These are phyloP conservation scores for Chaenocephalus aceratus DNA, from an alignment of 2,113 vertebrate genomes.

Conservation along the genomic window DNA sequence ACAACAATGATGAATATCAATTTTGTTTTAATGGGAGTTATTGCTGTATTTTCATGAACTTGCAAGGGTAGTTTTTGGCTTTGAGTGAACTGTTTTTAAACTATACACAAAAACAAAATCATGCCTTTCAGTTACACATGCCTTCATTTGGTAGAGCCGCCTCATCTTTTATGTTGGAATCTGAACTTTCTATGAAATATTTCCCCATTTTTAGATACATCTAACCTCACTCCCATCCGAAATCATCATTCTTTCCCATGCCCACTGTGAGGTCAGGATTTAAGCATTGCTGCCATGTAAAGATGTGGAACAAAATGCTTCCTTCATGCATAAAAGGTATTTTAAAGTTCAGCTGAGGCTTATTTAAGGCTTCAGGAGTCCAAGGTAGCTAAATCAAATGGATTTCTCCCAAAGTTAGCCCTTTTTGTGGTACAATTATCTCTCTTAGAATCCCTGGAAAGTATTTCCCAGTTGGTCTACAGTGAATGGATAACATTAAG, in stretches of 20 bases:
- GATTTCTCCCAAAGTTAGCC: background rate
- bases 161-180: background rate
- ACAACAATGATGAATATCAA: background rate
- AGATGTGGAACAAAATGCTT: background rate
- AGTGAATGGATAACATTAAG: background rate
- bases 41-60: slow-evolving; percentile 1
- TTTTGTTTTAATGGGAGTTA: background rate
- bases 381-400: background rate
- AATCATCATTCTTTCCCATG: background rate
- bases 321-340: background rate
- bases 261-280: background rate
- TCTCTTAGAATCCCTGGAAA: slow-evolving; percentile 2
- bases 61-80: background rate
- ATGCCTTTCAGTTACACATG: background rate
- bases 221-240: background rate
- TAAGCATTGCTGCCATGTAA: background rate
- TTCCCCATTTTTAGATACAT: background rate
- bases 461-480: background rate
- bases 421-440: background rate
- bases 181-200: background rate
- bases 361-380: background rate
- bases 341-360: slow-evolving; percentile 9
- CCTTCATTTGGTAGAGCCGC: background rate
- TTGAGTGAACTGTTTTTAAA: slow-evolving; percentile 1
- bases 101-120: background rate